These are phyloP conservation scores for Eupithecia insigniata DNA, from an alignment of 2,888 invertebrate species.

Conservation along the genomic window DNA sequence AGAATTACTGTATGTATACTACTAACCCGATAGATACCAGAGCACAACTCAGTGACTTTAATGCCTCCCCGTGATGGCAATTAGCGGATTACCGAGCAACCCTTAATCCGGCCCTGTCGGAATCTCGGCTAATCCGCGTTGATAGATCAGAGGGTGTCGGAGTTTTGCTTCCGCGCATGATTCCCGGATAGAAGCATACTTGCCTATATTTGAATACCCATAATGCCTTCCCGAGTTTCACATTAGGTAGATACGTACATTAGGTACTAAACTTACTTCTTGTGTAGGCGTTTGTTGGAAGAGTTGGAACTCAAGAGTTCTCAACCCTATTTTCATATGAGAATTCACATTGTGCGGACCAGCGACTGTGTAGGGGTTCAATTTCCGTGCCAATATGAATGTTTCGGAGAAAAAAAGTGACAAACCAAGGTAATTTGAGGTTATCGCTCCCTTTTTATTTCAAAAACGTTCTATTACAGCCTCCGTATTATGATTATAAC, in stretches of 20 bases:
- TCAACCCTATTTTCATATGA: neutral
- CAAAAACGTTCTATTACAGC: conserved; percentile 23
- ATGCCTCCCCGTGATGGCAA: conserved; percentile 27
- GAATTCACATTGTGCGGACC: neutral
- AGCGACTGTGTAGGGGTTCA: neutral
- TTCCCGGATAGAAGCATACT: conserved; percentile 1
- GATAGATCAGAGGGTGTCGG: conserved; percentile 57
- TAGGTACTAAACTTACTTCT: neutral
- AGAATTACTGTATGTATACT: too few relatives aligned
- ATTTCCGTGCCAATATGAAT: neutral
- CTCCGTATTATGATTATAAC: conserved; percentile 48
- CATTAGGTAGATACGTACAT: neutral
- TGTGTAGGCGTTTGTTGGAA: neutral
- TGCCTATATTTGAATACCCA: conserved; percentile 1
- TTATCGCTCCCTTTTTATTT: conserved; percentile 13
- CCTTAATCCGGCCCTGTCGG: conserved; percentile 47
- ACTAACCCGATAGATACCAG: too few relatives aligned
- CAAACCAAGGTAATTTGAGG: neutral
- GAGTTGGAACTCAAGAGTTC: neutral
- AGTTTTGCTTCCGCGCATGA: neutral
- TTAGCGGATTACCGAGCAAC: conserved; percentile 30
- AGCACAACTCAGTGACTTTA: neutral
- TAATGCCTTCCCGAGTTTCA: neutral
- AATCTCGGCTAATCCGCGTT: conserved; percentile 60
- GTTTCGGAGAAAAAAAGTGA: neutral